phyloP scores from a whole-genome alignment of 2,113 vertebrate species.

The Vicugna pacos region DNA sequence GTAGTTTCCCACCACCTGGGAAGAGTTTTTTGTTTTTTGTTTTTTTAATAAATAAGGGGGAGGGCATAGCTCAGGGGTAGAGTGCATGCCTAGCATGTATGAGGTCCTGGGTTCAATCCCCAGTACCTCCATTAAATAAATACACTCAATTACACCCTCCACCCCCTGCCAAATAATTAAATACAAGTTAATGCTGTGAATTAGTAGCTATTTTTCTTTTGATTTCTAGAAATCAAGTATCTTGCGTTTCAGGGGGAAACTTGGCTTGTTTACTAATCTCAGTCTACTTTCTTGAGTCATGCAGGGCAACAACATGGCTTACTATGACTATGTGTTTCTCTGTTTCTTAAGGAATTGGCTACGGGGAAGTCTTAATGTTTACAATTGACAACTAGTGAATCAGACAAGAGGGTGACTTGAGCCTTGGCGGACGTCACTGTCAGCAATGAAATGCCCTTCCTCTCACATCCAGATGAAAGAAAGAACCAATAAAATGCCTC shows the following conservation, averaged over 20 bases:
- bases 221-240: slow-evolving; percentile 61
- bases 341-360: neutral
- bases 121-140: too few relatives aligned
- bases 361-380: neutral
- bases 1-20: slow-evolving; percentile 43
- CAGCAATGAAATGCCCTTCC: neutral
- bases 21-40: slow-evolving; percentile 59
- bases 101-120: too few relatives aligned
- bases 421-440: neutral
- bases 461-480: neutral
- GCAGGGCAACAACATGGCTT: neutral
- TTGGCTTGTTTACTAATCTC: neutral
- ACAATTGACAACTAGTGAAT: neutral
- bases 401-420: slow-evolving; percentile 13
- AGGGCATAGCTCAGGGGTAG: too few relatives aligned
- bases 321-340: neutral
- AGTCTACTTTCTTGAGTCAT: neutral
- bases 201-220: slow-evolving; percentile 77
- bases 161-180: slow-evolving; percentile 51
- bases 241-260: slow-evolving; percentile 20
- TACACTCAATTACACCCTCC: too few relatives aligned
- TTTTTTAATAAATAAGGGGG: too few relatives aligned
- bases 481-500: neutral
- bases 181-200: slow-evolving; percentile 72
- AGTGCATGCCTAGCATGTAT: too few relatives aligned